These are phyloP conservation scores for Castor canadensis DNA, from an alignment of 2,113 vertebrate species.

Conservation along the genomic window DNA sequence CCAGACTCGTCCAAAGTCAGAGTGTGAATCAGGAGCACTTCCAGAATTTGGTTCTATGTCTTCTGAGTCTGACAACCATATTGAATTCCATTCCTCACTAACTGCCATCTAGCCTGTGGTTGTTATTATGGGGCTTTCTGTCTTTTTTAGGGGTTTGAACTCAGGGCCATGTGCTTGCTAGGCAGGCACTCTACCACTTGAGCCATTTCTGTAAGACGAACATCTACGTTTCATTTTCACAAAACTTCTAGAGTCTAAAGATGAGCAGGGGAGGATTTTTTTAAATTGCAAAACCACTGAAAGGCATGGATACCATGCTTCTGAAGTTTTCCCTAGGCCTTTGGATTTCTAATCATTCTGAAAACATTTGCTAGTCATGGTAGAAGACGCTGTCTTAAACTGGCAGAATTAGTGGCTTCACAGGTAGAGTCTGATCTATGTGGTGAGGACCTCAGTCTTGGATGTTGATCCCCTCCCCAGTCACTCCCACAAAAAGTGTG, in stretches of 20 bases:
- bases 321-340: too few species aligned
- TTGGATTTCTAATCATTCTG: too few species aligned
- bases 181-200: too few species aligned
- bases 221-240: neutral
- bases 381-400: slow-evolving; percentile 13
- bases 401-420: neutral
- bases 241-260: slow-evolving; percentile 1
- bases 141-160: too few species aligned
- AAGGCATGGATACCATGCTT: neutral
- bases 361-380: neutral
- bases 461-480: neutral
- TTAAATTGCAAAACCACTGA: neutral
- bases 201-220: too few species aligned
- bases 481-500: accelerated
- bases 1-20: neutral
- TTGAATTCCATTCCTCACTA: neutral
- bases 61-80: neutral
- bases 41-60: neutral
- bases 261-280: neutral
- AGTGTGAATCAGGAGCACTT: neutral
- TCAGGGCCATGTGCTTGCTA: too few species aligned
- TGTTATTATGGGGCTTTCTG: neutral
- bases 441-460: neutral
- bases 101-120: neutral
- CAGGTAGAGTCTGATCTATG: neutral